Evolutionary conservation across 2,888 invertebrate species (phyloP).

Genomic region (Phorcus lineatus): DNA sequence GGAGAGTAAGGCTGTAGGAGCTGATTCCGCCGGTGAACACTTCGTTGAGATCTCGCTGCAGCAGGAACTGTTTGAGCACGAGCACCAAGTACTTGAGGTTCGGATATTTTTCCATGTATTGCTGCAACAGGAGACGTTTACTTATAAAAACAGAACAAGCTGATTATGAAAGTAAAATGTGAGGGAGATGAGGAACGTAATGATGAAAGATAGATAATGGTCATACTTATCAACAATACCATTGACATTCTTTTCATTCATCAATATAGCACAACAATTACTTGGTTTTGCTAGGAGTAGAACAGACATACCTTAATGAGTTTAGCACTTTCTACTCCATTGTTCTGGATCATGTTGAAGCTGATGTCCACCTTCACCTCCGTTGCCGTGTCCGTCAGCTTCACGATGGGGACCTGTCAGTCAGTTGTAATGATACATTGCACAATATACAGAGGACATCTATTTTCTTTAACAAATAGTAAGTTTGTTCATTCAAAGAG

Average conservation of each 20-base stretch:
- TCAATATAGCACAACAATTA: no score
- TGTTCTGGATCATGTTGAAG: conserved; percentile 95
- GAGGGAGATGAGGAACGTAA: no score
- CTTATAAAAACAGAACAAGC: background rate
- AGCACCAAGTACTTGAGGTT: conserved; percentile 94
- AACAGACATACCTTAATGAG: conserved; percentile 83
- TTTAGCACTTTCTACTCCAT: conserved; percentile 96
- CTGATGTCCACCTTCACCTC: conserved; percentile 97
- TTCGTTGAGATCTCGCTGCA: conserved; percentile 98
- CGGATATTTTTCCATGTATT: conserved; percentile 91
- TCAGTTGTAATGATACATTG: conserved; percentile 8
- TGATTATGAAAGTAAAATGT: no score
- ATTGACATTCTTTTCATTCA: no score
- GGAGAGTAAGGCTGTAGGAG: conserved; percentile 97
- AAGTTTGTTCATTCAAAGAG: no score
- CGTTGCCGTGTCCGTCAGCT: conserved; percentile 90
- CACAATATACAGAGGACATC: no score
- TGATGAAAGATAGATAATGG: no score
- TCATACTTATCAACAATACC: no score
- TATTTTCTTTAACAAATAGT: no score
- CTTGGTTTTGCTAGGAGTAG: no score
- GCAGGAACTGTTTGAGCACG: conserved; percentile 97
- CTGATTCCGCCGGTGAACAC: conserved; percentile 99
- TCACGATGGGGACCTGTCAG: conserved; percentile 91
- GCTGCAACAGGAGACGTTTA: conserved; percentile 71